These are phyloP conservation scores for Vidua chalybeata DNA, from an alignment of 2,113 vertebrate species.

Conservation along the genomic window DNA sequence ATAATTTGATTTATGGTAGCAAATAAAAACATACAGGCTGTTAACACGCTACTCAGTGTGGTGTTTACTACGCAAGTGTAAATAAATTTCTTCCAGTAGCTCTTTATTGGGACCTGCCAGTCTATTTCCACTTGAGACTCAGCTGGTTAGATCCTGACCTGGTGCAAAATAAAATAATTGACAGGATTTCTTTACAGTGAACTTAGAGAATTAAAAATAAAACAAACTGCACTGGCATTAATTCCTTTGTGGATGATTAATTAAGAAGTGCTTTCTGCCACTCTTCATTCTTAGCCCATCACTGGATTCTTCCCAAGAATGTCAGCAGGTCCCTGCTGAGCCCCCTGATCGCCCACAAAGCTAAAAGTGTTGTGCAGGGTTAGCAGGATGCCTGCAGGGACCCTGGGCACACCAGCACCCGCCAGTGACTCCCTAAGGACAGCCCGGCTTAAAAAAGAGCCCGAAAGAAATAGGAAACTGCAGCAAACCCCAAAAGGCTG, in stretches of 20 bases:
- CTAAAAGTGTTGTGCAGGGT: slow-evolving; percentile 21
- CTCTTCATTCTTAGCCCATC: neutral
- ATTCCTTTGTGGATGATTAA: neutral
- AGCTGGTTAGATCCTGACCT: neutral
- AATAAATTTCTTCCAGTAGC: neutral
- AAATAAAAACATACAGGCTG: neutral
- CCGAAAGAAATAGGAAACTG: slow-evolving; percentile 75
- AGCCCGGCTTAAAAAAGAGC: slow-evolving; percentile 72
- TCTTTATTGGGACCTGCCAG: neutral
- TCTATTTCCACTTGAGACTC: neutral
- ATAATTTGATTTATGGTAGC: slow-evolving; percentile 3
- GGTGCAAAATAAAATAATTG: neutral
- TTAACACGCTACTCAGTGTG: neutral
- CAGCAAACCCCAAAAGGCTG: slow-evolving; percentile 74
- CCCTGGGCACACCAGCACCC: slow-evolving; percentile 41
- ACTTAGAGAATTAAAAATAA: neutral
- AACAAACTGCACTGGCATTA: neutral
- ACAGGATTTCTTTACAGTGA: neutral
- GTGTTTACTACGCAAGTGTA: neutral
- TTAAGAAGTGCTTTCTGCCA: neutral
- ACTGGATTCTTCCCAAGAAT: neutral
- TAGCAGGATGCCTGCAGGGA: slow-evolving; percentile 49
- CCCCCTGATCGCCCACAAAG: neutral
- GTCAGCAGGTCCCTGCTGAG: neutral
- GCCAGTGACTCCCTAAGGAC: slow-evolving; percentile 68